Conservation (phyloP, 2,797 vertebrate genomes). For the Falco peregrinus region DNA sequence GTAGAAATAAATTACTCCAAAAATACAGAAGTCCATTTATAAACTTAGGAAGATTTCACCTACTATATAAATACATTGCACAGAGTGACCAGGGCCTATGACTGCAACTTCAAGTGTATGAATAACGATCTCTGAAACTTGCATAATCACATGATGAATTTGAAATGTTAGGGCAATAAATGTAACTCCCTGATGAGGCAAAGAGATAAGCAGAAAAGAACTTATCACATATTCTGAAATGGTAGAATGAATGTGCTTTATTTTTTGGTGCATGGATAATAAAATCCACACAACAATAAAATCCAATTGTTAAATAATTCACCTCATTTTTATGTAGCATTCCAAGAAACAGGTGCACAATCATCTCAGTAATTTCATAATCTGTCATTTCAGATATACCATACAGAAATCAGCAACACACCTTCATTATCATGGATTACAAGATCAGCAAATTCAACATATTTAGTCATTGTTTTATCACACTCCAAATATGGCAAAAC, state of each 20-base stretch:
- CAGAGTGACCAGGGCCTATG: not conserved
- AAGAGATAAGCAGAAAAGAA: not conserved
- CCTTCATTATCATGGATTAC: not conserved
- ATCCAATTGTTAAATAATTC: not conserved
- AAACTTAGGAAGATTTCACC: not conserved
- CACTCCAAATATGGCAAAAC: not conserved
- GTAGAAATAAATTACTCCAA: not conserved
- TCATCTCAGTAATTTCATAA: not conserved
- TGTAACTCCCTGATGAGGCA: not conserved
- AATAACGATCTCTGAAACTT: not conserved
- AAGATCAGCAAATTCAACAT: not conserved
- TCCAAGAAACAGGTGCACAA: not conserved
- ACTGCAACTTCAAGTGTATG: not conserved
- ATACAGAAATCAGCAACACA: not conserved
- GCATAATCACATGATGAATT: not conserved
- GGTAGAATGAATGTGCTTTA: not conserved
- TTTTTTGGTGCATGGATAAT: not conserved
- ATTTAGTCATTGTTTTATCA: not conserved
- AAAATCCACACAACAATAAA: not conserved
- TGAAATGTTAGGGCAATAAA: not conserved
- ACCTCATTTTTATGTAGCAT: not conserved
- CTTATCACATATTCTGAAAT: not conserved
- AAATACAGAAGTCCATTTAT: not conserved
- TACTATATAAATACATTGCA: not conserved
- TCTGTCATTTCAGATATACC: not conserved